Base-by-base conservation (phyloP, 2,888 invertebrate species). In the Eurytoma adleriae region DNA sequence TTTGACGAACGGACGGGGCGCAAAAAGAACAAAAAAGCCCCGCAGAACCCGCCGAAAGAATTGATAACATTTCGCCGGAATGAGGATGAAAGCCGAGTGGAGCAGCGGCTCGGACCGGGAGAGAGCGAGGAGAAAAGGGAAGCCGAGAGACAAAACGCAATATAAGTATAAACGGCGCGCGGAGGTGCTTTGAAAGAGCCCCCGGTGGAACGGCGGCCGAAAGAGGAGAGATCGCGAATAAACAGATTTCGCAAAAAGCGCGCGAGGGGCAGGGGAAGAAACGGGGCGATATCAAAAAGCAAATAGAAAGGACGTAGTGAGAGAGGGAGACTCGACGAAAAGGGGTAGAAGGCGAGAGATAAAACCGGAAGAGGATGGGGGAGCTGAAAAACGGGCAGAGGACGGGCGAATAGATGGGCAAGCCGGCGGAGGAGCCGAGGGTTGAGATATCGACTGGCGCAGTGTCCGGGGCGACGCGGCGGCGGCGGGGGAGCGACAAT, bases 381-480 rank as follows among this genome's bases (percentile, higher is more conserved):
- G 30, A n/a, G 30, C 62, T 62, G 62, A 62, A 62, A 62, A 62
- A 30, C 62, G 62, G n/a, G 30, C n/a, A 30, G 18, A 20, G 57
- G 20, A 57, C n/a, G 57, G 18, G n/a, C 40, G 40, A 40, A 40
- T 40, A 40, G 40, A 40, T 40, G 40, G 40, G 40, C 40, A 40
- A 40, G 40, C 40, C 40, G 40, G 40, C 40, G 3, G 4, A 13
- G 24, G 14, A 14, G 52, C 16, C 18, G 68, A 54, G 54, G 68
- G 54, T 54, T 54, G 68, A 68, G 68, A 68, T 68, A 68, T 68
- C 68, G 68, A 68, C 68, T 68, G 68, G 7, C 20, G 40, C 14
- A 14, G 13, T 40, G 12, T 66, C 20, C 5, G 12, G 14, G 12
- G 14, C 52, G 20, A 13, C n/a, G 61, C 20, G 68, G 14, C 24